Evolutionary conservation across 2,888 invertebrate species (phyloP).

Genomic region (Gandaritis pyraliata): DNA sequence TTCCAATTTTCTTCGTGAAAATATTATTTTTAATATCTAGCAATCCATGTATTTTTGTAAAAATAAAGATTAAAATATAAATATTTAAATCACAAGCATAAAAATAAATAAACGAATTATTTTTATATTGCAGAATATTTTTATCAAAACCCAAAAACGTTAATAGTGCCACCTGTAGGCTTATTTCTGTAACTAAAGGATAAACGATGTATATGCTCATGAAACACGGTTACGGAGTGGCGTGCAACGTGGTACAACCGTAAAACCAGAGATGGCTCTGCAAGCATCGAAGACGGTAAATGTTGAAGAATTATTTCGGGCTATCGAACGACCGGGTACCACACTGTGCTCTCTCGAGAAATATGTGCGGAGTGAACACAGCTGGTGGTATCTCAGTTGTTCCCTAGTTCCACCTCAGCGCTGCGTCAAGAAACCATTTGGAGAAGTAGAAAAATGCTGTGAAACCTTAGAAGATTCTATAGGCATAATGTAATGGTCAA

Average conservation of each 20-base stretch:
- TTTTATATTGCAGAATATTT: not conserved
- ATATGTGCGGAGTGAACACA: slow-evolving; percentile 94
- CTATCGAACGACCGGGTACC: slow-evolving; percentile 94
- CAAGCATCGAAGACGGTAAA: slow-evolving; percentile 32
- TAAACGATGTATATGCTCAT: slow-evolving; percentile 31
- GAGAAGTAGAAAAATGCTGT: slow-evolving; percentile 4
- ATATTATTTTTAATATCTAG: not conserved
- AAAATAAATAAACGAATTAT: no score
- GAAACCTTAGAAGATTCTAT: not conserved
- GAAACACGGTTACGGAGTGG: slow-evolving; percentile 23
- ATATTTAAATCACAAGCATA: no score
- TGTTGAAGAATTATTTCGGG: slow-evolving; percentile 43
- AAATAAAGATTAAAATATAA: no score
- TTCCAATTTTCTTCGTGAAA: not conserved
- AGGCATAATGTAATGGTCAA: no score
- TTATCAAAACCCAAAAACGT: slow-evolving; percentile 1
- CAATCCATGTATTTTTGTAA: not conserved
- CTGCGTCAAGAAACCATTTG: slow-evolving; percentile 11
- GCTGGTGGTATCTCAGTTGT: slow-evolving; percentile 99
- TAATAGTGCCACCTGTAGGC: slow-evolving; percentile 57
- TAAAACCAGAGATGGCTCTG: slow-evolving; percentile 42
- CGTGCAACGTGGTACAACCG: slow-evolving; percentile 39
- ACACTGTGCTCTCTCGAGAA: slow-evolving; percentile 97
- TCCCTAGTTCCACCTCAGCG: slow-evolving; percentile 78
- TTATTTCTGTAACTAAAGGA: slow-evolving; percentile 30